Evolutionary conservation across 2,113 vertebrate species (phyloP), one percentile per base, ranked within the genome.

Genomic region (Sander lucioperca): DNA sequence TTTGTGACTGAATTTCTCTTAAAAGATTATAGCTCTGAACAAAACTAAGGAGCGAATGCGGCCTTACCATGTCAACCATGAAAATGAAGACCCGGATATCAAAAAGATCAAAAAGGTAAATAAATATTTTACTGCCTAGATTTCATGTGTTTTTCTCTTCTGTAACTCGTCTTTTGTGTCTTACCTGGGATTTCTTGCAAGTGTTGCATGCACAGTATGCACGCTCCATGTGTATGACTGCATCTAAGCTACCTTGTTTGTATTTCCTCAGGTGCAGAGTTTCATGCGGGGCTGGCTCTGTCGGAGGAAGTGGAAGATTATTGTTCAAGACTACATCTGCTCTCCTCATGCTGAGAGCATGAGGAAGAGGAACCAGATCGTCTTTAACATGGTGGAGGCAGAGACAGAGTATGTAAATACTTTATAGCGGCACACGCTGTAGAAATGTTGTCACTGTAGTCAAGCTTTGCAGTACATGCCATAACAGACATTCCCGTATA

Each of bases 71-170:
- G 94, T 96, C 69, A 94, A 95, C 87, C 97, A 97, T 65, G 97
- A 99, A 84, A 97, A 97, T 1, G 98, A 99, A 62, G 97, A 99
- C 84, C 98, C 98, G 10, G 98, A 99, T 86, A 99, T 99, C 71
- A 99, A 99, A 94, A 99, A 99, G 93, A 99, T 99, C 79, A 99
- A 99, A 93, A 99, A 99, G 97, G 98, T 99, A 95, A 88, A 73
- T 14, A 12, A 10, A 69, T 19, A 3, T 51, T 58, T 48, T 13
- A 59, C 6, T 15, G 3, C 21, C 18, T 12, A 16, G 27, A 4
- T 53, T 21, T 63, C 0, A 4, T 56, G 50, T 39, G 21, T 19
- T 45, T 45, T 12, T 39, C 13, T n/a, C 56, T 8, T 27, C 15
- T 64, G 61, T 56, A 16, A 33, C 27, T n/a, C 1, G 2, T 21